Evolutionary conservation across 2,888 invertebrate species (phyloP), one percentile per base, ranked within the genome.

Genomic region (Parnassius smintheus): DNA sequence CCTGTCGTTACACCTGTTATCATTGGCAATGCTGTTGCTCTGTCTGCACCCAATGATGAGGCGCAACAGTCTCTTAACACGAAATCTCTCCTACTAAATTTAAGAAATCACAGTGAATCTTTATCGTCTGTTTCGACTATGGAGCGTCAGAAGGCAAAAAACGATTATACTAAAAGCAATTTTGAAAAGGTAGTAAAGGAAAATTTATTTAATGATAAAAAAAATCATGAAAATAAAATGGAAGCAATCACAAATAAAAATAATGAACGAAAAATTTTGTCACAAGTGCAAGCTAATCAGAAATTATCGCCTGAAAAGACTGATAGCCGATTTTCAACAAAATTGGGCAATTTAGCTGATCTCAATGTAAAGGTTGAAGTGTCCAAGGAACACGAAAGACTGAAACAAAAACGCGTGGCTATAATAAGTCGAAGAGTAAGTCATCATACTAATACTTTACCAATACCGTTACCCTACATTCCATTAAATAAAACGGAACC

Each of bases 381-480:
- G 25, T 2, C 56, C 13, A 70, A 70, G 53, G 74, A 78, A 44
- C 66, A 71, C 35, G 81, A 83, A 66, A 77, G 85, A 70, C 59
- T 89, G 35, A 73, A 72, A 64, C 76, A 70, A 42, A 90, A 90
- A 73, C 80, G 89, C 2, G 67, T 80, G 56, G 78, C 80, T 49
- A 78, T 91, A 68, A 65, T 86, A 22, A 85, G 85, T 69, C 80
- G 88, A 68, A 72, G 80, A 69, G 72, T 80, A 60, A 72, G 65
- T 50, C 76, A 81, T 69, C 66, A 67, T 18, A 78, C 71, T 62
- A 66, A 70, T 51, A 66, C 72, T 48, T 72, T 77, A 52, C 74
- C 83, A 0, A 91, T 90, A 63, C 76, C 87, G 11, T 72, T 91
- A 45, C 69, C 71, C 12, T 88, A 85, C 69, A 64, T 70, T 46